Percentiles rank a stretch among this genome's conserved stretches.
phyloP scores from a whole-genome alignment of 2,113 vertebrate genomes.

The Dolichotis patagonum region DNA sequence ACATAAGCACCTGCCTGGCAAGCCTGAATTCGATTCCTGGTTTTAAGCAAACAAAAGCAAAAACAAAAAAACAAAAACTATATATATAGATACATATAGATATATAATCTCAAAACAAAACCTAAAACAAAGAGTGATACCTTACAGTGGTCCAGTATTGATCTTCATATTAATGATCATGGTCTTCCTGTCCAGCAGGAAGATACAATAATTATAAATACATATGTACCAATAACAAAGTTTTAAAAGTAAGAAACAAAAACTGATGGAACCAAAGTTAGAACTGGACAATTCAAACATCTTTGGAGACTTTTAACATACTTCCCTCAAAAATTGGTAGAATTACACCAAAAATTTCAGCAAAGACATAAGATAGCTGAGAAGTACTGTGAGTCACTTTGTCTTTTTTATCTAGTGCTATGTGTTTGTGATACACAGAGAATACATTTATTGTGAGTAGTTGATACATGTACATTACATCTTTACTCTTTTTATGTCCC shows the following conservation, averaged over 20 bases:
- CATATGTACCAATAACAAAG: neutral
- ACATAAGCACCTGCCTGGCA: too few relatives aligned
- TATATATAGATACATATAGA: too few relatives aligned
- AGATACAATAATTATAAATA: neutral
- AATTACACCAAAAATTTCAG: neutral
- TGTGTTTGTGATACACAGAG: neutral
- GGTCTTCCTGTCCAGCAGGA: neutral
- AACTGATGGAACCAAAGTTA: neutral
- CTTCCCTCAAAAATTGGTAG: neutral
- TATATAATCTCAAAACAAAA: neutral
- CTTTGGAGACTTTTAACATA: neutral
- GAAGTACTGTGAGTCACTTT: neutral
- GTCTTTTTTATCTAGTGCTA: neutral
- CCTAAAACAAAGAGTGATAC: neutral
- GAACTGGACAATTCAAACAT: neutral
- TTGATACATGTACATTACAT: neutral
- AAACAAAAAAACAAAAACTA: too few relatives aligned
- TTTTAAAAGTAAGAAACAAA: constrained; percentile 23
- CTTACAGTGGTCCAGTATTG: neutral
- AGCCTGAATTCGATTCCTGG: too few relatives aligned
- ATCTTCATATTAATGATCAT: neutral
- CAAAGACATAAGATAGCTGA: neutral
- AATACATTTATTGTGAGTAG: neutral
- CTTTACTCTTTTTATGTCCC: neutral
- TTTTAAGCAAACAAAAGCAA: too few relatives aligned